These are phyloP conservation scores for Petrosia ficiformis DNA, from an alignment of 37 sponge, comb jelly and placozoan species.

Conservation along the genomic window DNA sequence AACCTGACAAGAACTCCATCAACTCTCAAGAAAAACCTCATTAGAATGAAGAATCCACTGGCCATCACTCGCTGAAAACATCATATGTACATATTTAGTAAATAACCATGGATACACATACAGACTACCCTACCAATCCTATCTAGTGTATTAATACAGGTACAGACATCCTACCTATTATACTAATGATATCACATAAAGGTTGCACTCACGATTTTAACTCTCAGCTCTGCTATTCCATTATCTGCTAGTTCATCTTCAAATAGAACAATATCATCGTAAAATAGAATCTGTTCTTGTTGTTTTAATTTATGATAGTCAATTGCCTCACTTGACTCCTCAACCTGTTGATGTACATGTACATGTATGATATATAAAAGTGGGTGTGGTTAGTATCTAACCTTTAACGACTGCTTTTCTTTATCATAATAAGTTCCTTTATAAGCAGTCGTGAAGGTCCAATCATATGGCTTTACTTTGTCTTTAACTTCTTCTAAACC, in stretches of 20 bases:
- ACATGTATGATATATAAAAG: background rate
- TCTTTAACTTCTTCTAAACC: conserved; percentile 50
- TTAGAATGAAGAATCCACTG: conserved; percentile 80
- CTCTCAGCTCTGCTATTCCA: conserved; percentile 72
- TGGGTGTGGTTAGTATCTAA: background rate
- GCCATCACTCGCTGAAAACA: conserved; percentile 82
- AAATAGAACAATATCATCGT: conserved; percentile 80
- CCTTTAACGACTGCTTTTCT: background rate
- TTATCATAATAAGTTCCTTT: conserved; percentile 42
- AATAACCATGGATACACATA: too few relatives aligned
- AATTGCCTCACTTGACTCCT: conserved; percentile 64
- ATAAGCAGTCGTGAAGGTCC: conserved; percentile 92
- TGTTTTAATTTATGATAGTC: conserved; percentile 72
- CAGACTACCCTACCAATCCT: too few relatives aligned
- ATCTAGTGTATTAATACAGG: too few relatives aligned
- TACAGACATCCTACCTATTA: too few relatives aligned
- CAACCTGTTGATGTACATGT: conserved; percentile 22
- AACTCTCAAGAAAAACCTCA: conserved; percentile 87
- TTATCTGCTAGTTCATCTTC: conserved; percentile 98
- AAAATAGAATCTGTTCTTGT: conserved; percentile 81
- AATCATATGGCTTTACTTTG: conserved; percentile 87
- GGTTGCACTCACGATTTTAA: conserved; percentile 86
- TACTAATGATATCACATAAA: too few relatives aligned
- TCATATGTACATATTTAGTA: background rate
- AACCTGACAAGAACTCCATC: conserved; percentile 85